These are phyloP conservation scores for Mimas tiliae DNA, from an alignment of 2,888 invertebrate genomes.

Conservation along the genomic window DNA sequence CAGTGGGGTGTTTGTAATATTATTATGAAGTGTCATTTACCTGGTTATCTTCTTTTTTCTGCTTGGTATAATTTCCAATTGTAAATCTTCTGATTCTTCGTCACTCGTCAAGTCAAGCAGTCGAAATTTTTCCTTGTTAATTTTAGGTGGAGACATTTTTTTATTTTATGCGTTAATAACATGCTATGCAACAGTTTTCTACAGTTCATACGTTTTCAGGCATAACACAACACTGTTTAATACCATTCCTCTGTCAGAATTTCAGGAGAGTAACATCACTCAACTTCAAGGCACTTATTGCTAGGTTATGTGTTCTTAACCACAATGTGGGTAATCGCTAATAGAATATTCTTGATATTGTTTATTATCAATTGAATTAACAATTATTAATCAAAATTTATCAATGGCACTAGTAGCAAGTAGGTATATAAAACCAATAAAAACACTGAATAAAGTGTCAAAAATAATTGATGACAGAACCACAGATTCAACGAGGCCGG, in stretches of 20 bases:
- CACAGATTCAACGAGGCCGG: no score
- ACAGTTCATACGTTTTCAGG: conserved; percentile 1
- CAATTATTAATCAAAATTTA: neutral
- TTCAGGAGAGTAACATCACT: neutral
- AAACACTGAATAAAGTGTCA: no score
- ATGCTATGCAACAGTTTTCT: conserved; percentile 51
- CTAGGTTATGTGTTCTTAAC: neutral
- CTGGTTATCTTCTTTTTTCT: conserved; percentile 84
- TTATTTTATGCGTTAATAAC: conserved; percentile 51
- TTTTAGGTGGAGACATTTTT: conserved; percentile 75
- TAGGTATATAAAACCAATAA: no score
- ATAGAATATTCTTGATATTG: neutral
- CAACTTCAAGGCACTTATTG: neutral
- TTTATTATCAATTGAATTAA: no score
- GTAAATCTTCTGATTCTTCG: conserved; percentile 85
- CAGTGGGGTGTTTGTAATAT: neutral
- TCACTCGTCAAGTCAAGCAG: conserved; percentile 86
- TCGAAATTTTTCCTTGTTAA: conserved; percentile 87
- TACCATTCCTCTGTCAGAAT: neutral
- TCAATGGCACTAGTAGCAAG: no score
- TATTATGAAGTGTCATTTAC: conserved; percentile 52
- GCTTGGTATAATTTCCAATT: conserved; percentile 85
- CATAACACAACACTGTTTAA: neutral
- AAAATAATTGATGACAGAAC: no score
- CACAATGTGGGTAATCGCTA: neutral